Conservation (phyloP, 2,888 invertebrate genomes). For the Agriopis aurantiaria region DNA sequence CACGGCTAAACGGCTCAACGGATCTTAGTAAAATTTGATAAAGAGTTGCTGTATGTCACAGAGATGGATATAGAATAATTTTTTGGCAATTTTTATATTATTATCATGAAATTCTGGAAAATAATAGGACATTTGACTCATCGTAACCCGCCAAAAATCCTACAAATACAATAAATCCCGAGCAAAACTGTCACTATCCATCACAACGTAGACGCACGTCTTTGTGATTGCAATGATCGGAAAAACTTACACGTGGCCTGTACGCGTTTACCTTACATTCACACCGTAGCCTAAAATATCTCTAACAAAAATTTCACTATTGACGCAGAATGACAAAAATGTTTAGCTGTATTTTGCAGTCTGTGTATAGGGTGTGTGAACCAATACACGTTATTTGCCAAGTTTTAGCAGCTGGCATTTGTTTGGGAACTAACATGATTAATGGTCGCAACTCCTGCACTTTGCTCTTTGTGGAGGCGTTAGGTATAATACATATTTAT, state of each 20-base stretch:
- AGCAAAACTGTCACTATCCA: constrained; percentile 59
- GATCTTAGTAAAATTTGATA: too few species aligned
- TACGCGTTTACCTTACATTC: constrained; percentile 41
- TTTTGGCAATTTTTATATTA: too few species aligned
- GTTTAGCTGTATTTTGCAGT: constrained; percentile 26
- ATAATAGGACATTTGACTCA: too few species aligned
- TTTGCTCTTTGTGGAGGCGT: constrained; percentile 62
- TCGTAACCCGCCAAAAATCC: constrained; percentile 25
- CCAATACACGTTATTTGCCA: constrained; percentile 62
- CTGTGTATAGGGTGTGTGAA: constrained; percentile 53
- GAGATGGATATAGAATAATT: too few species aligned
- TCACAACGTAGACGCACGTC: constrained; percentile 53
- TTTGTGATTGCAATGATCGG: constrained; percentile 55
- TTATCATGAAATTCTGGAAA: too few species aligned
- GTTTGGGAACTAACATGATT: constrained; percentile 71
- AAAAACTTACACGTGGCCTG: constrained; percentile 50
- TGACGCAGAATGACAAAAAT: constrained; percentile 16
- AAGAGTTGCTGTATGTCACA: too few species aligned
- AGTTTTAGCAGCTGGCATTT: constrained; percentile 63
- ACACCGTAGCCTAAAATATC: constrained; percentile 19
- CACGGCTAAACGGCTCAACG: too few species aligned
- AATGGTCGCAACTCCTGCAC: constrained; percentile 67
- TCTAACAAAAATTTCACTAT: not conserved
- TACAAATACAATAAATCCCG: constrained; percentile 56
- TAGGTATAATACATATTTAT: constrained; percentile 50